phyloP scores from a whole-genome alignment of 1,140 invertebrate genomes.

The Stegodyphus dumicola region DNA sequence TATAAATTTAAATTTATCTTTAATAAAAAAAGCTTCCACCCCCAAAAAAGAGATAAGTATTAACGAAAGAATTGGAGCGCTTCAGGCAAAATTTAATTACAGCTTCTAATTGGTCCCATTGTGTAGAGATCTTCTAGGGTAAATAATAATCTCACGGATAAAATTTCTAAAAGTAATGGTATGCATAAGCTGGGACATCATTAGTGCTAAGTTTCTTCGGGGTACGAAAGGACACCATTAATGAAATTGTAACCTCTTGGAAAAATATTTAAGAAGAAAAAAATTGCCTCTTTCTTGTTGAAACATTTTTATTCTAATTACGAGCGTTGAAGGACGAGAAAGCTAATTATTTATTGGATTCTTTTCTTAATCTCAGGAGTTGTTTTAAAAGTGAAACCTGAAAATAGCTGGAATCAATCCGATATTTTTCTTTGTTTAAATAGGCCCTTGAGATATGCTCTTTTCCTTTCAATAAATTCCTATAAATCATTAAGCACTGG shows the following conservation, averaged over 20 bases:
- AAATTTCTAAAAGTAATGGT: not conserved
- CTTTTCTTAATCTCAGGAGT: slow-evolving; percentile 11
- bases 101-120: slow-evolving; percentile 39
- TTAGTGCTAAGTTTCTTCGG: not conserved
- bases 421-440: too few relatives aligned
- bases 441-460: not conserved
- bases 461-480: not conserved
- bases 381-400: not conserved
- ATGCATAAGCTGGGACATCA: slow-evolving; percentile 22
- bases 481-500: too few relatives aligned
- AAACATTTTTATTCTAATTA: not conserved
- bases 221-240: slow-evolving; percentile 3
- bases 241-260: slow-evolving; percentile 8
- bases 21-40: too few relatives aligned
- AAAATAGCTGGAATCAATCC: not conserved
- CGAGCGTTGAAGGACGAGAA: not conserved
- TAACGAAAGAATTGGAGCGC: not conserved
- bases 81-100: slow-evolving; percentile 27
- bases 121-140: not conserved
- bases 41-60: too few relatives aligned
- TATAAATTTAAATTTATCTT: too few relatives aligned
- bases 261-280: not conserved
- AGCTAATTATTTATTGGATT: slow-evolving; percentile 13
- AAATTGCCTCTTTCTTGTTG: not conserved
- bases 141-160: not conserved